Conservation (phyloP, 2,113 vertebrate species). For the Pluvialis apricaria region DNA sequence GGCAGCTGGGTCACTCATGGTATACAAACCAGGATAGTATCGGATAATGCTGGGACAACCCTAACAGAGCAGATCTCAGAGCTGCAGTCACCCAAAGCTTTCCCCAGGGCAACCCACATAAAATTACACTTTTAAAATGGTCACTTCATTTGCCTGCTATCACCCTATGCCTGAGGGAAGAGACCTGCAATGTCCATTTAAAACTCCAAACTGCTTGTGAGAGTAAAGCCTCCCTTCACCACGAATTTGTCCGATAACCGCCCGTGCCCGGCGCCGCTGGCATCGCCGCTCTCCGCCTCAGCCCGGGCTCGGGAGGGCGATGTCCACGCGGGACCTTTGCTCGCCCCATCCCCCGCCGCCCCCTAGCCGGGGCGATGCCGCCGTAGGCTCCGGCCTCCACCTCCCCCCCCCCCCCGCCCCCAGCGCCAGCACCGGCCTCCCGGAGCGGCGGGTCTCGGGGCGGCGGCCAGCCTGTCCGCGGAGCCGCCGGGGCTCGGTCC, state of each 20-base stretch:
- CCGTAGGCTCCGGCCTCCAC: background rate
- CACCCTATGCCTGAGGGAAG: too few relatives aligned
- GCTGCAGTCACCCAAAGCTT: background rate
- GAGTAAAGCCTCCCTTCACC: background rate
- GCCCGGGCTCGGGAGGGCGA: background rate
- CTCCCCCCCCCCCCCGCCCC: too few relatives aligned
- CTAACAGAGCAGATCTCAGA: background rate
- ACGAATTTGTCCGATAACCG: fast-evolving
- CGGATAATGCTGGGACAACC: background rate
- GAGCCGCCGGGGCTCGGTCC: background rate
- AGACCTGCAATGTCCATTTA: background rate
- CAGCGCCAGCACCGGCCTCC: too few relatives aligned
- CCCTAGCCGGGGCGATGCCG: background rate
- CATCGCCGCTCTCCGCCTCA: too few relatives aligned
- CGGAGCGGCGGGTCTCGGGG: too few relatives aligned
- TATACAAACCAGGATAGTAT: background rate
- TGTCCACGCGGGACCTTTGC: background rate
- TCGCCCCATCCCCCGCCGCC: background rate
- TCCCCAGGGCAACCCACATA: background rate
- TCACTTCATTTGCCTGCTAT: fast-evolving
- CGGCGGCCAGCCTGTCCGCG: background rate
- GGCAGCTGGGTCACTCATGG: background rate
- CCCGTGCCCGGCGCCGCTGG: background rate
- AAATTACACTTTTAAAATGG: background rate
- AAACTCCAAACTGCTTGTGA: fast-evolving